Evolutionary conservation across 2,797 vertebrate species (phyloP).

Genomic region (Esox lucius): DNA sequence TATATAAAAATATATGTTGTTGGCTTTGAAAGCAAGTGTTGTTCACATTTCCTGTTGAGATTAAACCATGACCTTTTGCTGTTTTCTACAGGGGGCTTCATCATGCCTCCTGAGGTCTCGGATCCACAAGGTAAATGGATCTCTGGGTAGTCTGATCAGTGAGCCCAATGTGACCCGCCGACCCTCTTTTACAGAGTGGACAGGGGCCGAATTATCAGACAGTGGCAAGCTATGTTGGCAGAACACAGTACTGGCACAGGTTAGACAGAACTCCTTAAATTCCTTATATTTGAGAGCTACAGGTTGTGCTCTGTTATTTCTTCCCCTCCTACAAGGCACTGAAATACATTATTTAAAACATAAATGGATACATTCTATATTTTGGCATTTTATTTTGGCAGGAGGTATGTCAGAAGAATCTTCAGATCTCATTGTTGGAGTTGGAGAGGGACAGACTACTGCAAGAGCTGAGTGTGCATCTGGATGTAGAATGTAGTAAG

Average conservation of each 20-base stretch:
- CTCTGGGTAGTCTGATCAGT: conserved; percentile 70
- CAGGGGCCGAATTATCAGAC: conserved; percentile 37
- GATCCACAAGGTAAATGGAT: conserved; percentile 72
- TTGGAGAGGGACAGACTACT: conserved; percentile 65
- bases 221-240: conserved; percentile 69
- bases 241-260: conserved; percentile 69
- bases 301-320: neutral
- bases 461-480: conserved; percentile 54
- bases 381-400: conserved; percentile 31
- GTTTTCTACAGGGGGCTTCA: conserved; percentile 29
- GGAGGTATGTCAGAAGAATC: conserved; percentile 70
- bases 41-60: neutral
- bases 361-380: too few species aligned
- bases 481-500: conserved; percentile 9
- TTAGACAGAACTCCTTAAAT: conserved; percentile 27
- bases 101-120: conserved; percentile 65
- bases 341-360: neutral
- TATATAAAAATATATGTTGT: too few species aligned
- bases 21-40: neutral
- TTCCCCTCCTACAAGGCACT: neutral
- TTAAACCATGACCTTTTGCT: neutral
- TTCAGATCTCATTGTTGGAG: conserved; percentile 68
- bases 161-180: conserved; percentile 61
- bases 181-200: conserved; percentile 30
- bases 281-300: neutral